Base-by-base conservation (phyloP, 2,113 vertebrate genomes). In the Upupa epops region DNA sequence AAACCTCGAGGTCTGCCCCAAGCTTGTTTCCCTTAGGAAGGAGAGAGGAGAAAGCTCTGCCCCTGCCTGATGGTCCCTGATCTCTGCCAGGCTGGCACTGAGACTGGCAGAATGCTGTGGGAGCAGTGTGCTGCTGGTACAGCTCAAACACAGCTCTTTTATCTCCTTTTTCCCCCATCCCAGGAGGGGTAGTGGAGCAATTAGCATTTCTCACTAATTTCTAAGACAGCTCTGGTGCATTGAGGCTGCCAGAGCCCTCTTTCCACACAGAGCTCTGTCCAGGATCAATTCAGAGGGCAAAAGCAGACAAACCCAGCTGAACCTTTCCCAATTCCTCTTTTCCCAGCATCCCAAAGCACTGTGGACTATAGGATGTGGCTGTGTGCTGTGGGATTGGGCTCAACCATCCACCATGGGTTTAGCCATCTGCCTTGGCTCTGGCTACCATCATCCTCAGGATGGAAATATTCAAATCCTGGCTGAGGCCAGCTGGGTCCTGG, bases 371-470 rank as follows among this genome's bases (percentile, higher is more conserved):
- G 45, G 18, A 24, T 34, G 15, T 19, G 37, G 45, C n/a, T 48
- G 18, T 11, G 24, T 22, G 52, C 25, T 0, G 0, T 0, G 1
- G 29, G 20, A 31, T 28, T 12, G 5, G 66, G 32, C 25, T 73
- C 54, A 36, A 46, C 7, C 28, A n/a, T n/a, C n/a, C n/a, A n/a
- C n/a, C n/a, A n/a, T n/a, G n/a, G n/a, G n/a, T n/a, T n/a, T n/a
- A n/a, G n/a, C n/a, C n/a, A 37, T 16, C 34, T 3, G 2, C 29
- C 29, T 40, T 61, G 56, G 16, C 78, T 49, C 49, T 1, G 3
- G 7, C 29, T 3, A 2, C 20, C 1, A 2, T 6, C 46, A 34
- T 8, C 19, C 19, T 40, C 2, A 0, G 15, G 66, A 66, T 24
- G 72, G 73, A 59, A 72, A 60, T 2, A 16, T 4, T 8, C 29